A percentile compares a stretch with the other conserved stretches of the same genome.
phyloP scores from a whole-genome alignment of 2,797 vertebrate genomes.

The Gymnoscopelus microlampas region DNA sequence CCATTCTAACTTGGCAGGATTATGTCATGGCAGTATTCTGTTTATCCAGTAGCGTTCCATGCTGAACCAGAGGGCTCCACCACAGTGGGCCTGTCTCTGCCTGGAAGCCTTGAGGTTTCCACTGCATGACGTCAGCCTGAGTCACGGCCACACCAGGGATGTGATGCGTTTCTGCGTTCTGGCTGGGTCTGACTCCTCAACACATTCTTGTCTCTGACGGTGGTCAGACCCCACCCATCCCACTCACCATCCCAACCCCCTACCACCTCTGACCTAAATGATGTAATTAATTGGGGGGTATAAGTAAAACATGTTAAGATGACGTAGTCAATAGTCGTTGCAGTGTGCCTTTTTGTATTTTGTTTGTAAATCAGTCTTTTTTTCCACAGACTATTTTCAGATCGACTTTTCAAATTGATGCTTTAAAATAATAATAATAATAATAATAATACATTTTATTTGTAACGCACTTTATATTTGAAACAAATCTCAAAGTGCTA shows the following conservation, averaged over 20 bases:
- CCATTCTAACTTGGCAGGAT: constrained; percentile 9
- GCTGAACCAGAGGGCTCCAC: constrained; percentile 18
- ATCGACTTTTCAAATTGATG: too few relatives aligned
- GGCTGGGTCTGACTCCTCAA: constrained; percentile 31
- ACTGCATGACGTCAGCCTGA: constrained; percentile 69
- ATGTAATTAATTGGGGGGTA: too few relatives aligned
- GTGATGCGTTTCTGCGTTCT: constrained; percentile 52
- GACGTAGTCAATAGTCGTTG: too few relatives aligned
- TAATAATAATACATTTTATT: too few relatives aligned
- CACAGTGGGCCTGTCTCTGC: constrained; percentile 61
- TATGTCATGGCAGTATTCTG: constrained; percentile 8
- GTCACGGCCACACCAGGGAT: constrained; percentile 67
- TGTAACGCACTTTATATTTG: too few relatives aligned
- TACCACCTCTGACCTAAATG: not conserved
- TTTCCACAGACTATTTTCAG: too few relatives aligned
- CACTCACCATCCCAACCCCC: not conserved
- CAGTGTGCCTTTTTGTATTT: too few relatives aligned
- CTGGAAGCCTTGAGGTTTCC: constrained; percentile 64
- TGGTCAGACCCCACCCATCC: constrained; percentile 10
- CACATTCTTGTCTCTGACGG: constrained; percentile 25
- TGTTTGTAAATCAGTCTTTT: too few relatives aligned
- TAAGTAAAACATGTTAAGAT: too few relatives aligned
- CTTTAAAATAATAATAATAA: too few relatives aligned
- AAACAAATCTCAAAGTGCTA: too few relatives aligned
- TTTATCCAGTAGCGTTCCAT: constrained; percentile 10